Base-by-base conservation (phyloP, 2,888 invertebrate genomes). In the Metellina segmentata region DNA sequence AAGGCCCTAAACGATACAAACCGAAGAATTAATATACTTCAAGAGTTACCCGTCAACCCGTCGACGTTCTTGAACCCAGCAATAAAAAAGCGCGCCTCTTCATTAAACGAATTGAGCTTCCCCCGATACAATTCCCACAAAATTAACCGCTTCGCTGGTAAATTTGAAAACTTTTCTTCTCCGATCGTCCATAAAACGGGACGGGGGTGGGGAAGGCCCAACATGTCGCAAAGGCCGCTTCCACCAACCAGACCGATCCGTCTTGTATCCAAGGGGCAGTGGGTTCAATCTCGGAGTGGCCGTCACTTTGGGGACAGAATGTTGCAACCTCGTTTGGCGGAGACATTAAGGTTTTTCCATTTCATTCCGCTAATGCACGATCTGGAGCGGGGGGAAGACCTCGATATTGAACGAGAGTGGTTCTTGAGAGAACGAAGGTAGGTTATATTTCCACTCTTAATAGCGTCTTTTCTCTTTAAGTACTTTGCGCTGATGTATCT, bases 111-210 rank as follows among this genome's bases (percentile, higher is more conserved):
- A 82, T 71, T 72, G 82, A 34, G 75, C 72, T 6, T 82, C 82
- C 70, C 11, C 16, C 71, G 82, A 82, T 82, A 82, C 82, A 82
- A 72, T 82, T 82, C 72, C 82, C 71, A 48, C 70, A 69, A 81
- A 81, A 82, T 72, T 49, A 52, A 82, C 19, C 20, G 19, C 20
- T 49, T 19, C 72, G 19, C 72, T 13, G 71, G 16, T 13, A 52
- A 82, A 82, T 82, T 82, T 72, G 52, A 72, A 82, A 82, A 82
- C 71, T 82, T 82, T 82, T 82, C 72, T 49, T 19, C 72, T 1
- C 11, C 48, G 78, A 78, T 19, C 49, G 19, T n/a, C 48, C 78
- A 78, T 78, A 71, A 72, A 52, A 82, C 70, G 7, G 71, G 51
- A 52, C 49, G 71, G 71, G 71, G 52, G 71, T 71, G 71, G 52